Evolutionary conservation across 2,888 invertebrate genomes (phyloP), one percentile per base, ranked within the genome.

Genomic region (Papilio elwesi): DNA sequence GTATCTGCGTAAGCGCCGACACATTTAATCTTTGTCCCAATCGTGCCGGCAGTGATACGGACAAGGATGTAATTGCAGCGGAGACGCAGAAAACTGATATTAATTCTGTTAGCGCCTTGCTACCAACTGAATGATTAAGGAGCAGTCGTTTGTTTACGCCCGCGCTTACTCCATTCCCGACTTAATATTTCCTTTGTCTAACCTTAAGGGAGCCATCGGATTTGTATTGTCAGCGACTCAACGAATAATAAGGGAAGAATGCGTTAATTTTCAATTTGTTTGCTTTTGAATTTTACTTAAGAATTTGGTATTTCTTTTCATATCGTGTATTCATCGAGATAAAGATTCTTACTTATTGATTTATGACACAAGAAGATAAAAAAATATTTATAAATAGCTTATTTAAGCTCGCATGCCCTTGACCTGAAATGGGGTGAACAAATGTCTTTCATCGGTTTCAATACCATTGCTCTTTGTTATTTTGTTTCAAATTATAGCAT

Each of bases 81-180:
- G 85, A 85, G 90, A 89, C 89, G 88, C 85, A 90, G 88, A 90
- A 90, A 91, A 91, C 87, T 86, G 90, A 88, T 92, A 93, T 92
- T 80, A 82, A 81, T 81, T 79, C 78, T 71, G 78, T 80, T 81
- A 77, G 77, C 79, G 75, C 78, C 76, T 26, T 77, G 72, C 75
- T 71, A 11, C 67, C 16, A 64, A 64, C 76, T 81, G 78, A 81
- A 80, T 81, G 79, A 81, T 82, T 82, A 80, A 82, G 75, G 71
- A 72, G 76, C 48, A 74, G 74, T 75, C 77, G 78, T 78, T 80
- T 80, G 80, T 80, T 82, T 78, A 74, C 76, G 75, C 49, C 43
- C 70, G 78, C 65, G 76, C 77, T 78, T 77, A 76, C 78, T 75
- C 64, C 59, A 55, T 67, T 65, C 68, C 65, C 51, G 80, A 82